A percentile compares a stretch with the other conserved stretches of the same genome.
Conservation (phyloP, 2,797 vertebrate genomes). For the Lepidocolaptes lacrymiger region DNA sequence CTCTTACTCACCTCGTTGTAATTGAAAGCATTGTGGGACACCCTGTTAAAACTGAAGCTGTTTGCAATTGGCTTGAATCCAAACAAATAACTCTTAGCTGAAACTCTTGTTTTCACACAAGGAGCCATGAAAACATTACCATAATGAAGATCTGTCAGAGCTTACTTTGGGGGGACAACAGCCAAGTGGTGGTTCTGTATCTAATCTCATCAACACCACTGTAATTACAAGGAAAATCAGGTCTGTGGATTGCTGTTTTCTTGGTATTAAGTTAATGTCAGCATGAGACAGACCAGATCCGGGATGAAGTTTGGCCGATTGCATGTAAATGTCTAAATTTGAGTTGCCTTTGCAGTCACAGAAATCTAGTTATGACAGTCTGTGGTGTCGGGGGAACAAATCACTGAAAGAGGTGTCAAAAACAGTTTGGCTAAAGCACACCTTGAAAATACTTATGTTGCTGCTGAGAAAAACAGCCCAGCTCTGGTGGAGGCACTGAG, state of each 20-base stretch:
- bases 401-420: not conserved
- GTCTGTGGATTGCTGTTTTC: not conserved
- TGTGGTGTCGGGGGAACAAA: not conserved
- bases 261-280: not conserved
- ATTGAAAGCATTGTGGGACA: not conserved
- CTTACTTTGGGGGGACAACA: not conserved
- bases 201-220: not conserved
- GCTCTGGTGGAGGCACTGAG: not conserved
- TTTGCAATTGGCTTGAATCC: constrained; percentile 11
- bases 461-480: not conserved
- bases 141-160: constrained; percentile 23
- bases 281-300: not conserved
- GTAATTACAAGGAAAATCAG: constrained; percentile 20
- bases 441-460: not conserved
- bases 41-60: not conserved
- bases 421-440: not conserved
- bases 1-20: constrained; percentile 23
- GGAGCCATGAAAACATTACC: constrained; percentile 9
- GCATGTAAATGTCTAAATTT: not conserved
- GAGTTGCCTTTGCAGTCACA: not conserved
- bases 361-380: not conserved
- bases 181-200: constrained; percentile 15
- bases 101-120: constrained; percentile 26
- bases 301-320: not conserved
- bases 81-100: constrained; percentile 36